Conservation (phyloP, 2,888 invertebrate species). For the Aporophyla nigra region DNA sequence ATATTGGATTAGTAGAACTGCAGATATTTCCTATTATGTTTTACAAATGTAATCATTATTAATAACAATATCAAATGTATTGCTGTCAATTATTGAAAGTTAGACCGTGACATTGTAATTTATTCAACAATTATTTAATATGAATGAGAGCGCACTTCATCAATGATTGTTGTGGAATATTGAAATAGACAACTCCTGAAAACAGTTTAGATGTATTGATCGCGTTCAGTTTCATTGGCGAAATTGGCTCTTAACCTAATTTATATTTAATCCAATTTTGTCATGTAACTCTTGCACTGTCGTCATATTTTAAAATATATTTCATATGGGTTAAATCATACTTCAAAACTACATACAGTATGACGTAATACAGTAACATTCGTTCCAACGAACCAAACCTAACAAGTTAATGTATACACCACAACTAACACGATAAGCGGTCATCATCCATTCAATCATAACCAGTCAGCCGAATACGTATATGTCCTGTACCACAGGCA, state of each 20-base stretch:
- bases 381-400: conserved; percentile 12
- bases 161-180: too few species aligned
- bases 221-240: too few species aligned
- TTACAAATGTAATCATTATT: conserved; percentile 18
- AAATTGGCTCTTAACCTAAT: too few species aligned
- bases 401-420: conserved; percentile 29
- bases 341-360: not conserved
- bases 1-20: conserved; percentile 37
- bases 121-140: not conserved
- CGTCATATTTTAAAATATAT: not conserved
- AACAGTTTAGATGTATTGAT: too few species aligned
- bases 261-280: not conserved
- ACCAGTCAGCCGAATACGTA: conserved; percentile 38
- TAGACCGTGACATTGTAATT: not conserved
- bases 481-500: conserved; percentile 5
- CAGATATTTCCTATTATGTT: conserved; percentile 27
- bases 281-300: not conserved
- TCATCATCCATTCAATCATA: conserved; percentile 53
- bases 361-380: not conserved
- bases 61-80: not conserved
- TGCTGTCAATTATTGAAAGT: not conserved
- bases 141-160: not conserved
- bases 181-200: too few species aligned
- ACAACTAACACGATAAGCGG: conserved; percentile 52
- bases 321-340: not conserved